Conservation (phyloP, 2,888 invertebrate species). For the Heliconius aoede region DNA sequence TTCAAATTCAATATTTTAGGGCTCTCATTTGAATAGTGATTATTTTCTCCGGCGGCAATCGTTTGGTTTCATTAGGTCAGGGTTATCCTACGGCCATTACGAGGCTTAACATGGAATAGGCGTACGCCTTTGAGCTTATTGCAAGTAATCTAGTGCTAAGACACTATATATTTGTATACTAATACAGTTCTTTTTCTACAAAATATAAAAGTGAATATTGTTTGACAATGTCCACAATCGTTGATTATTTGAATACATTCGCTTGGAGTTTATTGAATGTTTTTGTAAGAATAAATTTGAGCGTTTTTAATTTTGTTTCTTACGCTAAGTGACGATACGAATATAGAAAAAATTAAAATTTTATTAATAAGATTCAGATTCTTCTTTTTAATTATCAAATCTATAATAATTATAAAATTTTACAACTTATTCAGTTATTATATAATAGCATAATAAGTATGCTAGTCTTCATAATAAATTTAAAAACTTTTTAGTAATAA, state of each 20-base stretch:
- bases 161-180: neutral
- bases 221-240: neutral
- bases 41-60: conserved; percentile 38
- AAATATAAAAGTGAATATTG: neutral
- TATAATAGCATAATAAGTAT: no score
- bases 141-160: conserved; percentile 57
- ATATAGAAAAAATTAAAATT: no score
- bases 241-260: conserved; percentile 7
- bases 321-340: neutral
- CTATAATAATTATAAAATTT: no score
- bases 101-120: conserved; percentile 67
- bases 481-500: no score
- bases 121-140: conserved; percentile 62
- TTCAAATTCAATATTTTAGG: neutral
- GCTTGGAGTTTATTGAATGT: conserved; percentile 1
- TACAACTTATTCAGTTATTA: no score
- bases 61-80: conserved; percentile 57
- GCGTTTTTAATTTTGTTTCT: neutral
- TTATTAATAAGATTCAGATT: no score
- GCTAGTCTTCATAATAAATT: no score
- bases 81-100: conserved; percentile 61
- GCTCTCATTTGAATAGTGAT: conserved; percentile 40
- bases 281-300: conserved; percentile 13
- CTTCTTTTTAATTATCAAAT: no score
- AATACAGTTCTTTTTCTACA: neutral